These are phyloP conservation scores for Hydraecia micacea DNA, from an alignment of 2,888 invertebrate genomes.

Conservation along the genomic window DNA sequence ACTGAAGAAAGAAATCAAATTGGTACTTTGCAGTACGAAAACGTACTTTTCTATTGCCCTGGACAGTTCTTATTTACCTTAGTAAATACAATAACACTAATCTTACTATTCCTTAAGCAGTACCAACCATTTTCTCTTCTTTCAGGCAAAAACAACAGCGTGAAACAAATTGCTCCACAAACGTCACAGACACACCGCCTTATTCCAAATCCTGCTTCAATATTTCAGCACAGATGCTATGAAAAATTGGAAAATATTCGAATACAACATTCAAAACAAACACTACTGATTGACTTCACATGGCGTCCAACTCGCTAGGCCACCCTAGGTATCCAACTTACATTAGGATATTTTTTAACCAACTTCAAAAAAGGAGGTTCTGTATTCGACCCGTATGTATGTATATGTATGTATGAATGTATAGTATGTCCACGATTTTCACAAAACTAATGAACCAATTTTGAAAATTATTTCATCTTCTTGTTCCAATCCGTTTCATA, in stretches of 20 bases:
- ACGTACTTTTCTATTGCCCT: background rate
- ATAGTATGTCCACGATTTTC: too few relatives aligned
- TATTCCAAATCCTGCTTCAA: constrained; percentile 38
- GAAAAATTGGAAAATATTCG: constrained; percentile 48
- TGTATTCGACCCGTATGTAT: too few relatives aligned
- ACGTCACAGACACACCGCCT: constrained; percentile 27
- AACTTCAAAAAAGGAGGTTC: too few relatives aligned
- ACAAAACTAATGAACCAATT: too few relatives aligned
- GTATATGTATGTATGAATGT: too few relatives aligned
- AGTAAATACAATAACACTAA: background rate
- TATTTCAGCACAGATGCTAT: constrained; percentile 22
- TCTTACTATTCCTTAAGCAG: background rate
- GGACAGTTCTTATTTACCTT: background rate
- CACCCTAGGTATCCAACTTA: background rate
- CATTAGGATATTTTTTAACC: background rate
- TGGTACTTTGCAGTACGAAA: background rate
- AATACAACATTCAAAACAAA: constrained; percentile 23
- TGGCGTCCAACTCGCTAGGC: background rate
- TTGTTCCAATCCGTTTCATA: too few relatives aligned
- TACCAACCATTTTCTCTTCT: background rate
- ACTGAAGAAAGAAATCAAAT: background rate
- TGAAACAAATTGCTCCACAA: constrained; percentile 44
- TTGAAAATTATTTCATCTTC: too few relatives aligned
- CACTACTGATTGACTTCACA: constrained; percentile 44
- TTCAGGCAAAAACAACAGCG: background rate